These are phyloP conservation scores for Lamprologus sp. DNA, from an alignment of 2,113 vertebrate genomes.

Conservation along the genomic window DNA sequence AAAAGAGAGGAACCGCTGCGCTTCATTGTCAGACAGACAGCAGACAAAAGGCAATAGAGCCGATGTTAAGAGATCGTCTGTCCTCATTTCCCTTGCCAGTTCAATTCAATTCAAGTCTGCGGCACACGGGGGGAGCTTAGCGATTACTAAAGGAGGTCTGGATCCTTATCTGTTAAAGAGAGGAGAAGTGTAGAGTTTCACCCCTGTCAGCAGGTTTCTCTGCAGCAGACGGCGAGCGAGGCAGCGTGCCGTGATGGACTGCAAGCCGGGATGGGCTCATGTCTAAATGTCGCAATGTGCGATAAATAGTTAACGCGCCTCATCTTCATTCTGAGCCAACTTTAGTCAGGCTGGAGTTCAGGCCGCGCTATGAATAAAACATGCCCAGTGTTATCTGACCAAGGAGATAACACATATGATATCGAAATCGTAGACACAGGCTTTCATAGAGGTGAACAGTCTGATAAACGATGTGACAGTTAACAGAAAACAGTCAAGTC, in stretches of 20 bases:
- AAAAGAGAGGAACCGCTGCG: neutral
- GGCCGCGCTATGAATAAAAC: conserved; percentile 34
- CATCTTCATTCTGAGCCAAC: conserved; percentile 2
- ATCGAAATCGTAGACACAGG: neutral
- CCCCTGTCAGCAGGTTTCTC: conserved; percentile 43
- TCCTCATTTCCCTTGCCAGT: conserved; percentile 43
- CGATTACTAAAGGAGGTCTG: conserved; percentile 26
- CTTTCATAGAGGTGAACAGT: neutral
- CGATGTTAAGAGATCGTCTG: conserved; percentile 34
- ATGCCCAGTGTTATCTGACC: neutral
- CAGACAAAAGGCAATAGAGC: conserved; percentile 5
- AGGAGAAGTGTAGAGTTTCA: conserved; percentile 21
- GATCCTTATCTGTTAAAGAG: conserved; percentile 45
- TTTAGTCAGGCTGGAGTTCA: conserved; percentile 41
- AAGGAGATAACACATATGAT: neutral
- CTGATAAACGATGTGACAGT: neutral
- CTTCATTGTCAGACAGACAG: conserved; percentile 8
- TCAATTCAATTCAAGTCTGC: conserved; percentile 6
- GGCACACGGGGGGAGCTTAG: neutral
- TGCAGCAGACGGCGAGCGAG: conserved; percentile 5
- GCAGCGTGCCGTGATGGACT: neutral
- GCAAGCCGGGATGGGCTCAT: neutral
- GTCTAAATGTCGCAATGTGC: conserved; percentile 17
- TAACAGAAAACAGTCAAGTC: neutral
- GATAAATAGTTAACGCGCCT: conserved; percentile 43